phyloP scores from a whole-genome alignment of 2,888 invertebrate species.

The Volucella inanis region DNA sequence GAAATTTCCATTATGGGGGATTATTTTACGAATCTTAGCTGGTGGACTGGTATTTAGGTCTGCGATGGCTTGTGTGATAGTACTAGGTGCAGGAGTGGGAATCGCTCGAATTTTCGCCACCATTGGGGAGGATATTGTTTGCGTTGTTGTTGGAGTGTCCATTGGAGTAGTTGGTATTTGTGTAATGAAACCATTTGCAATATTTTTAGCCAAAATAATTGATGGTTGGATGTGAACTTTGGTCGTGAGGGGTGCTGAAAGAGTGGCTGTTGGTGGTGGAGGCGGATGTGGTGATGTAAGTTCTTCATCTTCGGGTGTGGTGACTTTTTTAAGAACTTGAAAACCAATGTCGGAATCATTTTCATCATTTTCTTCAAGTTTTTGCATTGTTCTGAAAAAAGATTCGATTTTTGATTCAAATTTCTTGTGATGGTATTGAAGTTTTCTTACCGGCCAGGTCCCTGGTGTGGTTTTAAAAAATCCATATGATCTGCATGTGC shows the following conservation, averaged over 20 bases:
- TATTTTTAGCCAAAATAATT: constrained; percentile 65
- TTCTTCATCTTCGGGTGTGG: constrained; percentile 78
- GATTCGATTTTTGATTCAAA: background rate
- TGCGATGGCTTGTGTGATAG: constrained; percentile 60
- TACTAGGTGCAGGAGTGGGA: constrained; percentile 57
- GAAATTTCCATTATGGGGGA: constrained; percentile 60
- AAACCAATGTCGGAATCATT: constrained; percentile 80
- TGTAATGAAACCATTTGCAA: constrained; percentile 67
- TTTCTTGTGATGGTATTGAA: background rate
- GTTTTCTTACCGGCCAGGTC: constrained; percentile 80
- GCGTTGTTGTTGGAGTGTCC: constrained; percentile 31
- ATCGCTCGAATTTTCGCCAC: constrained; percentile 65
- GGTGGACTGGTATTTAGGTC: constrained; percentile 77
- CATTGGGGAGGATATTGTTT: constrained; percentile 58
- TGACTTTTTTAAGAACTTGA: constrained; percentile 80
- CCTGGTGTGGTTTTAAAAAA: constrained; percentile 82
- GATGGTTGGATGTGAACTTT: constrained; percentile 66
- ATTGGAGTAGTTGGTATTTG: constrained; percentile 66
- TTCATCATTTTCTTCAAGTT: constrained; percentile 79
- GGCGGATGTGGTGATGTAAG: constrained; percentile 73
- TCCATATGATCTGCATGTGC: constrained; percentile 83
- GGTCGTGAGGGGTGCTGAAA: constrained; percentile 41
- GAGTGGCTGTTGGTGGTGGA: constrained; percentile 35
- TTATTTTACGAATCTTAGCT: constrained; percentile 78
- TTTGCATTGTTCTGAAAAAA: constrained; percentile 73